Conservation (phyloP, 1,140 invertebrate species). For the Cherax destructor region DNA sequence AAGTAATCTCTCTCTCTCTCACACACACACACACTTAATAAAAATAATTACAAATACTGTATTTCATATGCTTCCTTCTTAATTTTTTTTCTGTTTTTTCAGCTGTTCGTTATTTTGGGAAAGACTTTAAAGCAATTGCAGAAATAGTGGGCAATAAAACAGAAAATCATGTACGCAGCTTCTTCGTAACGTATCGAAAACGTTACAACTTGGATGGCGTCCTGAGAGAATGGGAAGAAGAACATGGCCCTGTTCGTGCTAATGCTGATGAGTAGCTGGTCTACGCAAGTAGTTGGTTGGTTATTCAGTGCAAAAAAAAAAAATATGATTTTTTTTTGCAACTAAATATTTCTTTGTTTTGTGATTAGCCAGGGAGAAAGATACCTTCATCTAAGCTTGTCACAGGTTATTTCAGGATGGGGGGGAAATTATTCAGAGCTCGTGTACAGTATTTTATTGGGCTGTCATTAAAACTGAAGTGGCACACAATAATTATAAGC, state of each 20-base stretch:
- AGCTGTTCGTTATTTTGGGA: conserved; percentile 93
- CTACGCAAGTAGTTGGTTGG: neutral
- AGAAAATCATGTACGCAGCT: conserved; percentile 91
- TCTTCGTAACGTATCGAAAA: conserved; percentile 92
- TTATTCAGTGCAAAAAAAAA: neutral
- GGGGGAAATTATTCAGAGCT: neutral
- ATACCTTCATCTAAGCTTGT: neutral
- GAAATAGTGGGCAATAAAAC: conserved; percentile 97
- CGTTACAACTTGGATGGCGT: conserved; percentile 93
- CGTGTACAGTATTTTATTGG: neutral
- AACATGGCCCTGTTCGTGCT: conserved; percentile 79
- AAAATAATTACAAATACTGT: too few relatives aligned
- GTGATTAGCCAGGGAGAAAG: neutral
- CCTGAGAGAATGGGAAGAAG: conserved; percentile 90
- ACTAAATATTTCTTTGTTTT: neutral
- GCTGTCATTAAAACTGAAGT: neutral
- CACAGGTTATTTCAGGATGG: neutral
- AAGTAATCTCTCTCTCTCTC: too few relatives aligned
- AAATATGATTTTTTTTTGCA: neutral
- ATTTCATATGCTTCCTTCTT: too few relatives aligned
- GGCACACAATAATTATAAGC: neutral
- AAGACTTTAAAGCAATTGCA: conserved; percentile 96
- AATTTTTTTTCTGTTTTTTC: conserved; percentile 46
- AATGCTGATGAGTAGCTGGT: conserved; percentile 30
- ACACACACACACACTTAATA: too few relatives aligned